Base-by-base conservation (phyloP, 1,140 invertebrate species). In the Heliconius melpomene region DNA sequence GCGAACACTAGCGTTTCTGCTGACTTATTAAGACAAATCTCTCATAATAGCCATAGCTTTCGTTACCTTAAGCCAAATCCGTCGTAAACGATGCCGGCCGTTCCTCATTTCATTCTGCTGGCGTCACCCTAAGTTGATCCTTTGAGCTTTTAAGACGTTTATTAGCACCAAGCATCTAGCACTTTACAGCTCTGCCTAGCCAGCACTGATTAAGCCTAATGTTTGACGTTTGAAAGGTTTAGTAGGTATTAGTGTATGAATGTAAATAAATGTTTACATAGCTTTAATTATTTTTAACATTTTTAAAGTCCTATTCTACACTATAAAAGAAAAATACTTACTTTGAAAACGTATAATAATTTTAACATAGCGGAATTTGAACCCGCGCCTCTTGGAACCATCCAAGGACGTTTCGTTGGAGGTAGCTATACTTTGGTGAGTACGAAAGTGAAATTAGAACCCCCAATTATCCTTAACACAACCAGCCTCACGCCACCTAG, bases 111-210 rank as follows among this genome's bases (percentile, higher is more conserved):
- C 74, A 72, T 77, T 76, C 77, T 74, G 23, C 71, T 73, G 74
- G 78, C 57, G 80, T 83, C 79, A 83, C 76, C 77, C 78, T 83
- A 83, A 83, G 82, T 83, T 80, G 79, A 83, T 83, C 82, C 82
- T 80, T 83, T 83, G 79, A 83, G 82, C 82, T 81, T 52, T 80
- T 80, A 76, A 80, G 72, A 71, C 79, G 52, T 74, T 83, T 83
- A 80, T 83, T 83, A 83, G 82, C 57, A 83, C 74, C 76, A 26
- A 38, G 26, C 73, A 38, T 75, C 74, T 74, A 75, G 46, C 18
- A 82, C 38, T 80, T 80, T 81, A 83, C 74, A 81, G 70, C 77
- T 83, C 32, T 50, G 60, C 60, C 60, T 66, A 26, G 7, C 60
- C 60, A 26, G 60, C 60, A 29, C 13, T 66, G 60, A 66, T 66